Evolutionary conservation across 1,140 invertebrate species (phyloP), one percentile per base, ranked within the genome.

Genomic region (Drosophila navojoa): DNA sequence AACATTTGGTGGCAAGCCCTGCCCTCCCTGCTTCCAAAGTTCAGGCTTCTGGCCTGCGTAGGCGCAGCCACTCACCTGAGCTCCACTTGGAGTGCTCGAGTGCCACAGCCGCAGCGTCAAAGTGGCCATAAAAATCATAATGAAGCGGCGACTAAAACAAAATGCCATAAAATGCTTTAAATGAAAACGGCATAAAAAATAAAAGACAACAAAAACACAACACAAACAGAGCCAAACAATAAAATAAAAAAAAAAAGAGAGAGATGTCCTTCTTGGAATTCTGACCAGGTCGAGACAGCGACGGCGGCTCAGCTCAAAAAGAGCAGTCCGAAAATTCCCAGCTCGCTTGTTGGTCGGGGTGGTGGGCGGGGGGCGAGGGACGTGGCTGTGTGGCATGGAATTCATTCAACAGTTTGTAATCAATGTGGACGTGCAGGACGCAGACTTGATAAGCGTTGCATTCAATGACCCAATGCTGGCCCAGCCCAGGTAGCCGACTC

Each of bases 61-160:
- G 77, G 61, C 74, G 74, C 70, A 68, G 55, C 44, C 68, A 60
- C 60, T 58, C 63, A 69, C 64, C 64, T 73, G 63, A 67, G 62
- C 58, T 7, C 45, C 25, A 25, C 49, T 44, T 7, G 6, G 49
- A 25, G 58, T 50, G 15, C 19, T 44, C 13, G 40, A 32, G 40
- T 52, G 4, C 22, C 47, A 27, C 47, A 32, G 49, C 71, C 40
- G 61, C 25, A 79, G 70, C 64, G 75, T 77, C 62, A 81, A 89
- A 89, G 79, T 84, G 84, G 76, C 84, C 76, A 89, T 87, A 87
- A 89, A 87, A 87, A 89, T 87, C 84, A 87, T 87, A 87, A 87
- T 87, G 84, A 87, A 87, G 79, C 84, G 84, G 79, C 84, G 77
- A 87, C 84, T 89, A 79, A 82, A 87, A 82, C 82, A 82, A 87